Conservation (phyloP, 2,797 vertebrate genomes). For the Spinibarbus caldwelli region DNA sequence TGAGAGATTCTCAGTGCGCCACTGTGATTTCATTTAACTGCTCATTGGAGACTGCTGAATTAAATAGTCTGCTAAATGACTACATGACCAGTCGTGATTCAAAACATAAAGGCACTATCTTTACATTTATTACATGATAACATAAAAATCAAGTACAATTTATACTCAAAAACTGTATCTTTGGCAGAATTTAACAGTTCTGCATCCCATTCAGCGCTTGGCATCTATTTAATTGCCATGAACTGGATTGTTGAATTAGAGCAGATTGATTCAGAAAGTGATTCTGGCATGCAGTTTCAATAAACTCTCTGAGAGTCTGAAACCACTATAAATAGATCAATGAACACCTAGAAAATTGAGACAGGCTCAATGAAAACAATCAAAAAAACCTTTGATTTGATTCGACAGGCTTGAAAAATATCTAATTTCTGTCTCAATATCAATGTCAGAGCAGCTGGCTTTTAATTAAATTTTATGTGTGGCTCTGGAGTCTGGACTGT, state of each 20-base stretch:
- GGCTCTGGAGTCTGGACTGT: conserved; percentile 34
- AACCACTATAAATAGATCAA: conserved; percentile 29
- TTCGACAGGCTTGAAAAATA: conserved; percentile 43
- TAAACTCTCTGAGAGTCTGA: neutral
- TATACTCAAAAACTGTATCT: neutral
- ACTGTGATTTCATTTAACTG: neutral
- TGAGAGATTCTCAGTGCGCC: neutral
- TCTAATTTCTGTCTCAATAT: conserved; percentile 40
- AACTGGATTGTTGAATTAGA: neutral
- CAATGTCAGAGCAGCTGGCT: conserved; percentile 15
- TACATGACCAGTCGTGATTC: neutral
- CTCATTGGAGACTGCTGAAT: neutral
- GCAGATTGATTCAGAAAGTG: neutral
- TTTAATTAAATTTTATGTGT: conserved; percentile 26
- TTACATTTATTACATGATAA: neutral
- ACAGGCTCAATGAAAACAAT: conserved; percentile 34
- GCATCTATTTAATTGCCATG: conserved; percentile 12
- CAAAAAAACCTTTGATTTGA: conserved; percentile 2
- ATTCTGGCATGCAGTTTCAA: conserved; percentile 11
- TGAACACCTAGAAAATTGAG: conserved; percentile 40
- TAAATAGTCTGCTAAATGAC: neutral
- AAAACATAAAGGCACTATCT: neutral
- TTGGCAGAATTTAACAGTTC: neutral
- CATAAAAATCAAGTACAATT: neutral
- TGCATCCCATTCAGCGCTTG: neutral